Evolutionary conservation across 2,797 vertebrate species (phyloP).

Genomic region (Mico argentatus): DNA sequence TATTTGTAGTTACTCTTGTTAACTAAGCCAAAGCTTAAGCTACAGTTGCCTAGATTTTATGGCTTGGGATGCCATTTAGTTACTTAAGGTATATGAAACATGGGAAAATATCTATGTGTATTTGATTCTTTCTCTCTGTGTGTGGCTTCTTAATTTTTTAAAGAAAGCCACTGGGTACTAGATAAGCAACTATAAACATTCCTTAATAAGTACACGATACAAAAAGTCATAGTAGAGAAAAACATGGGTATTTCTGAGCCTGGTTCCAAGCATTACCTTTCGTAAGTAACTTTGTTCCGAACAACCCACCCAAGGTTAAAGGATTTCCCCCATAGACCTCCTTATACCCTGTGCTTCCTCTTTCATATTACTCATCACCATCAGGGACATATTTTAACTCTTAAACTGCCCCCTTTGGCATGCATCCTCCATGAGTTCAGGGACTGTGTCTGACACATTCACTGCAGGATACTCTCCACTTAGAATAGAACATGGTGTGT

Average conservation of each 20-base stretch:
- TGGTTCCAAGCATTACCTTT: background rate
- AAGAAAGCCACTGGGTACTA: background rate
- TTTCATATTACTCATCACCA: background rate
- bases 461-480: background rate
- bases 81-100: background rate
- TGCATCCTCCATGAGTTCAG: background rate
- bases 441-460: background rate
- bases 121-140: background rate
- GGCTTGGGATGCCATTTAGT: background rate
- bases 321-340: background rate
- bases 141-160: background rate
- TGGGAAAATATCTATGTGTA: background rate
- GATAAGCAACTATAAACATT: background rate
- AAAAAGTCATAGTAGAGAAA: background rate
- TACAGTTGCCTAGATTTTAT: background rate
- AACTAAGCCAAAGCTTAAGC: slow-evolving; percentile 67
- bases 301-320: background rate
- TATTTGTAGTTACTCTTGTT: slow-evolving; percentile 11
- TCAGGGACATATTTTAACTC: background rate
- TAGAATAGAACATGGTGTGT: background rate
- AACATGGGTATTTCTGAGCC: background rate
- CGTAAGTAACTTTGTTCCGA: background rate
- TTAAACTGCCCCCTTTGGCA: background rate
- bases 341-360: background rate
- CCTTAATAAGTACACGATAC: background rate